phyloP scores from a whole-genome alignment of 1,140 invertebrate genomes.

The Lordiphosa stackelbergi region DNA sequence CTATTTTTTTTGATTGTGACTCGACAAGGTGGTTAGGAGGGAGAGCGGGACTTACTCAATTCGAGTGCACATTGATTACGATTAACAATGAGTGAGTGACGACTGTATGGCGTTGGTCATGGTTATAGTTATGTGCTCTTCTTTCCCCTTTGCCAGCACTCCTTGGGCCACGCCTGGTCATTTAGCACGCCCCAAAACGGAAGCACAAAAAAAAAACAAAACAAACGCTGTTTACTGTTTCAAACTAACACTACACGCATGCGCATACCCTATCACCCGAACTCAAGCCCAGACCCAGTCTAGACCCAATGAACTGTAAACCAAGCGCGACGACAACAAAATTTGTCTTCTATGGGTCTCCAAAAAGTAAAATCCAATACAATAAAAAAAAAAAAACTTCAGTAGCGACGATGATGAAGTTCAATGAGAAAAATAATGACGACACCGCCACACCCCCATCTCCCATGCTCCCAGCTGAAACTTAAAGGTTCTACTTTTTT shows the following conservation, averaged over 20 bases:
- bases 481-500: slow-evolving; percentile 2
- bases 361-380: slow-evolving; percentile 21
- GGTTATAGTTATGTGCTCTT: slow-evolving; percentile 47
- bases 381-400: slow-evolving; percentile 24
- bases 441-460: slow-evolving; percentile 45
- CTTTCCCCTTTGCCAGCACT: neutral
- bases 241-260: slow-evolving; percentile 29
- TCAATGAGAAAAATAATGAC: slow-evolving; percentile 33
- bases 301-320: slow-evolving; percentile 64
- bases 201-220: slow-evolving; percentile 21
- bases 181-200: slow-evolving; percentile 52
- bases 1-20: slow-evolving; percentile 3
- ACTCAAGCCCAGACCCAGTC: neutral
- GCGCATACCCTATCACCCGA: slow-evolving; percentile 13
- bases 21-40: slow-evolving; percentile 2
- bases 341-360: slow-evolving; percentile 45
- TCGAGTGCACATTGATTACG: slow-evolving; percentile 21
- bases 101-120: slow-evolving; percentile 49
- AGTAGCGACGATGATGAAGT: slow-evolving; percentile 19
- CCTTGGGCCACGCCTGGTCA: slow-evolving; percentile 36
- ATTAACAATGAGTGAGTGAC: slow-evolving; percentile 25
- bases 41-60: slow-evolving; percentile 6
- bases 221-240: slow-evolving; percentile 40
- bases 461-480: neutral
- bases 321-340: slow-evolving; percentile 30